Base-by-base conservation (phyloP, 2,888 invertebrate genomes). In the Acheta domesticus region DNA sequence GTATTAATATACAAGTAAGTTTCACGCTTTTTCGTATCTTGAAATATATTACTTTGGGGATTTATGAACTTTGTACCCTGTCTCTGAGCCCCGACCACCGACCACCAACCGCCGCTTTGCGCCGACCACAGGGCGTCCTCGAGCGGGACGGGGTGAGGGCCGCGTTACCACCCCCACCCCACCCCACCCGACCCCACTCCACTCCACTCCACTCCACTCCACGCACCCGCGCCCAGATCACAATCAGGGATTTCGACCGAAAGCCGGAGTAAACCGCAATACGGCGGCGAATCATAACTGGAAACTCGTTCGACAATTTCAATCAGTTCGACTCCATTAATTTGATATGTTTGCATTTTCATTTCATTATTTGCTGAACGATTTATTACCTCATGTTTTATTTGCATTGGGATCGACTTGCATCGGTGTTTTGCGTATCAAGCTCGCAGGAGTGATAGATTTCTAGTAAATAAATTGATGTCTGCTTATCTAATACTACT, bases 311-410 rank as follows among this genome's bases (percentile, higher is more conserved):
- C 62, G 62, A 62, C 62, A 62, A 62, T 62, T 62, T 62, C 62
- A 62, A 62, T 62, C 62, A 19, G 62, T 62, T 62, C 62, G n/a
- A 11, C 62, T 62, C 62, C 62, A 62, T 62, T 62, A 62, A 62
- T 62, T 62, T 62, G n/a, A 62, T 62, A 62, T 62, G 62, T 62
- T 62, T 62, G 62, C 62, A 62, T 62, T 62, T 62, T 62, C 62
- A 62, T 62, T 62, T 14, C 62, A 62, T 62, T 62, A 62, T 62
- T 62, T 62, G 62, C 62, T 62, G 16, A 62, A n/a, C 62, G 62
- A 62, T 62, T 62, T 62, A 62, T 62, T 62, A 62, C 14, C 36
- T 14, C 62, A 11, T 62, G n/a, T 62, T 62, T 62, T 62, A 62
- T 62, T 62, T 62, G n/a, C 62, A 36, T 36, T 36, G 8, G 36